phyloP scores from a whole-genome alignment of 2,797 vertebrate genomes.

The Mus spretus region DNA sequence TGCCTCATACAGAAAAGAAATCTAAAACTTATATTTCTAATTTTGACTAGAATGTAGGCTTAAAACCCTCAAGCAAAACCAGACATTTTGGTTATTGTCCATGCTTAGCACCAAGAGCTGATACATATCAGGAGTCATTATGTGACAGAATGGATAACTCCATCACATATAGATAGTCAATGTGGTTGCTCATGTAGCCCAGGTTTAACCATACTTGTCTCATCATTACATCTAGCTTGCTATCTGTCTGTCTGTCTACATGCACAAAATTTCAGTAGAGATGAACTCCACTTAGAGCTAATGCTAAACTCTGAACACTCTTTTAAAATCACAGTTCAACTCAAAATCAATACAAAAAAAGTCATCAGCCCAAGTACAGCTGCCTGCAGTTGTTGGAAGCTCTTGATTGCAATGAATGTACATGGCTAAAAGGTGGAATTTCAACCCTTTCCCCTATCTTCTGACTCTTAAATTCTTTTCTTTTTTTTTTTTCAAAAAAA shows the following conservation, averaged over 20 bases:
- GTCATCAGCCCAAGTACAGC: not conserved
- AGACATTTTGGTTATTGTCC: not conserved
- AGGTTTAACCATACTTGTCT: not conserved
- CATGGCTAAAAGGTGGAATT: no score
- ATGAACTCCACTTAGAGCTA: conserved; percentile 17
- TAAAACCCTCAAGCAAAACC: not conserved
- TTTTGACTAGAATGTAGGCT: conserved; percentile 17
- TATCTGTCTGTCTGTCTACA: not conserved
- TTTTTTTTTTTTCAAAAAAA: no score
- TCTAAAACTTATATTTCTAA: conserved; percentile 18
- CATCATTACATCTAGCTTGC: not conserved
- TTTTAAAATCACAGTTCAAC: conserved; percentile 14
- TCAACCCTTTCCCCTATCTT: not conserved
- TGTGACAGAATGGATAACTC: not conserved
- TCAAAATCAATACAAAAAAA: not conserved
- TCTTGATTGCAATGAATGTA: not conserved
- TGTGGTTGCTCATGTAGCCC: not conserved
- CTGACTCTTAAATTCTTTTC: no score
- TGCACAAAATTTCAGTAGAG: not conserved
- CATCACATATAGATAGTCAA: not conserved
- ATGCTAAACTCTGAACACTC: not conserved
- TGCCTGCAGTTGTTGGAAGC: no score
- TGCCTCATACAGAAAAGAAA: not conserved
- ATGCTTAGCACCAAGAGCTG: not conserved
- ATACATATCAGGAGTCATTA: not conserved